These are phyloP conservation scores for Antechinus stuartii DNA, from an alignment of 2,113 vertebrate genomes.

Conservation along the genomic window DNA sequence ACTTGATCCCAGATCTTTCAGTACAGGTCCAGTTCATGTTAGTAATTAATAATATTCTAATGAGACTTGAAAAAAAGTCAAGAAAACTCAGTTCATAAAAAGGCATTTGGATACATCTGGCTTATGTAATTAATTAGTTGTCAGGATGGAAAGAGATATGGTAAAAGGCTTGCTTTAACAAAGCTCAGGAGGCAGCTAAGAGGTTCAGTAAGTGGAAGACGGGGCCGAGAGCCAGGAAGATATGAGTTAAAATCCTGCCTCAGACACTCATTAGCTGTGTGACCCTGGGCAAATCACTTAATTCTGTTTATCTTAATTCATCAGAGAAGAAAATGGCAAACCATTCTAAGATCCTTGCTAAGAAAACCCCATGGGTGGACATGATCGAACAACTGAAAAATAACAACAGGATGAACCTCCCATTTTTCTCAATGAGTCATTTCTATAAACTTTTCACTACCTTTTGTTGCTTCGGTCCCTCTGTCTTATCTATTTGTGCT, in stretches of 20 bases:
- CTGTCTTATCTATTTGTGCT: conserved; percentile 31
- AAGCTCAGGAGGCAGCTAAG: neutral
- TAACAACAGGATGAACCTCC: neutral
- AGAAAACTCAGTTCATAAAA: neutral
- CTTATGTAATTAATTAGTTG: neutral
- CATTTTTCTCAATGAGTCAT: neutral
- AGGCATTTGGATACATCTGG: neutral
- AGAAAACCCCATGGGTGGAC: neutral
- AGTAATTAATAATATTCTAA: neutral
- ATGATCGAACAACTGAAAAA: neutral
- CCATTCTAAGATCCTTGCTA: neutral
- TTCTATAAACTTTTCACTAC: conserved; percentile 43
- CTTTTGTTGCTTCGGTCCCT: conserved; percentile 39
- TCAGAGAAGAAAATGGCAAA: neutral
- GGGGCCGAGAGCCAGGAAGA: neutral
- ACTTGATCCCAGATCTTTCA: neutral
- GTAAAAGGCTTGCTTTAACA: neutral
- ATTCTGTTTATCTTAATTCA: neutral
- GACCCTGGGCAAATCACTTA: no score
- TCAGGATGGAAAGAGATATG: neutral
- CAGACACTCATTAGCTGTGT: neutral
- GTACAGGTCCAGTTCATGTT: neutral
- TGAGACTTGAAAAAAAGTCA: neutral
- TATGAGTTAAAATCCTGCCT: neutral
- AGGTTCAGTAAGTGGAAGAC: neutral